phyloP scores from a whole-genome alignment of 92 coral and sea anemone genomes.

The Actinostola sp. region DNA sequence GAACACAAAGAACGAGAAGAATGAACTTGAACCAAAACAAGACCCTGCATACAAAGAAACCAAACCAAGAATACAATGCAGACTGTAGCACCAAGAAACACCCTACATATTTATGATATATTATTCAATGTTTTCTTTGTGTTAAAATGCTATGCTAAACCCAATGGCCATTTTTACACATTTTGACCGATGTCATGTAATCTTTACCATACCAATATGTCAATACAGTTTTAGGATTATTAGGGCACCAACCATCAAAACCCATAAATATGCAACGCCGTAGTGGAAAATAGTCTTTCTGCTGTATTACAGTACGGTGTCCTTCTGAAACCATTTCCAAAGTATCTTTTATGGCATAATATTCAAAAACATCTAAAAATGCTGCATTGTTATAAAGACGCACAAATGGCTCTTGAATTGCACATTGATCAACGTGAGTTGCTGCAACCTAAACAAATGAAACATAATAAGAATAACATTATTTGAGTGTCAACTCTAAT shows the following conservation, averaged over 20 bases:
- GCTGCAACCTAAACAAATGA: conserved; percentile 15
- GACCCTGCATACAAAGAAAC: too few relatives aligned
- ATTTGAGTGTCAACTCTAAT: too few relatives aligned
- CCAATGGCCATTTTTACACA: conserved; percentile 34
- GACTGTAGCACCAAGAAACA: too few relatives aligned
- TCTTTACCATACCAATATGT: conserved; percentile 22
- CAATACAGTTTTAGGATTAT: conserved; percentile 21
- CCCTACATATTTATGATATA: too few relatives aligned
- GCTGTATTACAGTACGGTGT: conserved; percentile 8
- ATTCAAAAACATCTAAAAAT: conserved; percentile 42
- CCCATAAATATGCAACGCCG: conserved; percentile 46
- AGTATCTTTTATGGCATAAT: conserved; percentile 15
- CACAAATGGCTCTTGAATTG: conserved; percentile 49
- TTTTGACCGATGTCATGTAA: conserved; percentile 20
- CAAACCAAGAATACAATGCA: too few relatives aligned
- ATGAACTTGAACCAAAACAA: too few relatives aligned
- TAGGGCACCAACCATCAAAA: conserved; percentile 28
- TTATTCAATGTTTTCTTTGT: too few relatives aligned
- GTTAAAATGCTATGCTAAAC: too few relatives aligned
- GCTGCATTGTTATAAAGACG: conserved; percentile 44
- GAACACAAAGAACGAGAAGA: too few relatives aligned
- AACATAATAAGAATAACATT: too few relatives aligned
- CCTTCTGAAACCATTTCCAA: conserved; percentile 31
- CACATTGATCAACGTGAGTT: conserved; percentile 27
- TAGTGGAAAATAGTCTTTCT: conserved; percentile 34